These are phyloP conservation scores for Gnatocerus cornutus DNA, from an alignment of 2,888 invertebrate genomes.

Conservation along the genomic window DNA sequence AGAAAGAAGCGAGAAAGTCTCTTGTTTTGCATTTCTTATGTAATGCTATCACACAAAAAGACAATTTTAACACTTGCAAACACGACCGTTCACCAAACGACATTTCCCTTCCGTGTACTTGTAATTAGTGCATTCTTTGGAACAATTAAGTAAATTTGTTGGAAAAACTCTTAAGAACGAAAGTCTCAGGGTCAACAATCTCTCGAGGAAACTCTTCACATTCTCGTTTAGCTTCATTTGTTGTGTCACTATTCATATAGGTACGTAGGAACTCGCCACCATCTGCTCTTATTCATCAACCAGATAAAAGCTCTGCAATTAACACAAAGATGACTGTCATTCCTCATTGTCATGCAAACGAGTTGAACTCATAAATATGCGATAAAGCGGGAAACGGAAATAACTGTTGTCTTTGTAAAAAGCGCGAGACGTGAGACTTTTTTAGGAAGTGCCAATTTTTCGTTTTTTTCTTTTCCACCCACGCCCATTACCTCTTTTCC, in stretches of 20 bases:
- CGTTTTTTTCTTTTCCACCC: background rate
- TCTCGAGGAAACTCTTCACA: background rate
- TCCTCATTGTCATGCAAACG: constrained; percentile 11
- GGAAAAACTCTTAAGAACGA: background rate
- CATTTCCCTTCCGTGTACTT: background rate
- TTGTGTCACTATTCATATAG: background rate
- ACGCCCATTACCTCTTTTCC: background rate
- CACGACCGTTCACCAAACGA: too few species aligned
- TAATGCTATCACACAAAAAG: background rate
- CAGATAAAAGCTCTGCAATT: background rate
- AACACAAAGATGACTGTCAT: background rate
- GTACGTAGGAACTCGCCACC: too few species aligned
- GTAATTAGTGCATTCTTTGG: background rate
- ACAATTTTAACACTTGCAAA: too few species aligned
- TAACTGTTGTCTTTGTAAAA: constrained; percentile 19
- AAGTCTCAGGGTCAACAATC: constrained; percentile 26
- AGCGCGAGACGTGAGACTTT: constrained; percentile 1
- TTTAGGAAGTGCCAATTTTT: constrained; percentile 9
- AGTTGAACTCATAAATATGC: constrained; percentile 18
- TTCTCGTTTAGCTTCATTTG: background rate
- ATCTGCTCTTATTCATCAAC: background rate
- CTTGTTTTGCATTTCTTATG: background rate
- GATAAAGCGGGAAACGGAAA: constrained; percentile 11
- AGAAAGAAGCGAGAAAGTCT: constrained; percentile 22
- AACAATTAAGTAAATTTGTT: background rate